Evolutionary conservation across 2,888 invertebrate genomes (phyloP), one percentile per base, ranked within the genome.

Genomic region (Abscondita cerata): DNA sequence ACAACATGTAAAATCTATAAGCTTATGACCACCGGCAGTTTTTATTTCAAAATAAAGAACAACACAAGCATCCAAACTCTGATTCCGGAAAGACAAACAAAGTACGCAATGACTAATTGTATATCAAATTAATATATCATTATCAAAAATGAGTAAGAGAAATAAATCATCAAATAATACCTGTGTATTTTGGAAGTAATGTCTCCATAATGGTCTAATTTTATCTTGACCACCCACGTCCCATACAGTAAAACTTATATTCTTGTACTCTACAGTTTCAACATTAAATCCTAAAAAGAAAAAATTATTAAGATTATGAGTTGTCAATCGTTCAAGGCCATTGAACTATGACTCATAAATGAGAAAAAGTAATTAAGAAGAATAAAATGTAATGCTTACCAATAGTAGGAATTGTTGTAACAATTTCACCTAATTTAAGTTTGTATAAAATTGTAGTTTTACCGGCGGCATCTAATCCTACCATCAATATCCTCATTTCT

Each of bases 401-500:
- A 87, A 98, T 98, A 78, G 98, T 98, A 80, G 98, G 98, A 86
- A 98, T 98, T 81, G 98, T 98, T 82, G 98, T 98, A 81, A 98
- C 98, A 87, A 98, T 98, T 92, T 98, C 98, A 83, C 98, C 98
- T 88, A 98, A 89, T 90, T 98, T 98, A 83, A 98, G 90, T 91
- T 98, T 98, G 89, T 98, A 98, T 85, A 98, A 88, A 86, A 98
- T 98, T 85, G 98, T 98, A 81, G 98, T 98, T 91, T 98, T 98
- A 88, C 98, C 98, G 86, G 98, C 98, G 80, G 98, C 98, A 88
- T 98, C 98, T 81, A 97, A 89, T 81, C 96, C 96, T 76, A 97
- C 96, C 98, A 98, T 98, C 85, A 98, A 87, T 90, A 98, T 98
- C 88, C 99, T 93, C 98, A 99, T 98, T 88, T 99, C 98, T 82